phyloP scores from a whole-genome alignment of 35 echinoderm and acorn worm species.

The Chiridota heheva region DNA sequence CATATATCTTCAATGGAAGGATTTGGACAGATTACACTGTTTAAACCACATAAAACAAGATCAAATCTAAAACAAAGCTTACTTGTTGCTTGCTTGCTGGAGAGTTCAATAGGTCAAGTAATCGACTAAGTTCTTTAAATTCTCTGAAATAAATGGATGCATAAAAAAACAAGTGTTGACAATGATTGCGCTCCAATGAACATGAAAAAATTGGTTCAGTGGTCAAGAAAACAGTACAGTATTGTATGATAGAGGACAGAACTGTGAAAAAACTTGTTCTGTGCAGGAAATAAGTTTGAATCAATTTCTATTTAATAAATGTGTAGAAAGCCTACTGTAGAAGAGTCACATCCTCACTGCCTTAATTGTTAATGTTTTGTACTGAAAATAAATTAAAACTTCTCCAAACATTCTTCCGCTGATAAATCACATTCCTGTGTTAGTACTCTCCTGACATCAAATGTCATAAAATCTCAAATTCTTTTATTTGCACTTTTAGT shows the following conservation, averaged over 20 bases:
- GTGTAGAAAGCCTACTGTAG: neutral
- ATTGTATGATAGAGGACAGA: too few species aligned
- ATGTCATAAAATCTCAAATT: too few species aligned
- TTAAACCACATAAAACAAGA: neutral
- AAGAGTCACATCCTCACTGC: neutral
- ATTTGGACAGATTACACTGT: neutral
- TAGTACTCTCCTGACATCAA: too few species aligned
- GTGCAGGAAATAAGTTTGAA: neutral
- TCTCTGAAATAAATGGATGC: conserved; percentile 59
- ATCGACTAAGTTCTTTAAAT: conserved; percentile 69
- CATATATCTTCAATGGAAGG: neutral
- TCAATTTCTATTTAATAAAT: neutral
- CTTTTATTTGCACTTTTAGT: too few species aligned
- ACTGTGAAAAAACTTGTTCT: neutral
- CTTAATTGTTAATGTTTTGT: neutral
- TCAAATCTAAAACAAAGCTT: conserved; percentile 7
- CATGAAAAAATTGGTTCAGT: neutral
- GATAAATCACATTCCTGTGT: too few species aligned
- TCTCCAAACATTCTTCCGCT: too few species aligned
- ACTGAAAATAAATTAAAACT: too few species aligned
- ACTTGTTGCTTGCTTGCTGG: conserved; percentile 90
- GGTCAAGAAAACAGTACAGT: neutral
- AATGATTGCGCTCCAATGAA: neutral
- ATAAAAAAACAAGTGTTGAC: neutral
- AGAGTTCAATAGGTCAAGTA: conserved; percentile 76